phyloP scores from a whole-genome alignment of 2,797 vertebrate genomes.

The Leptoclinus maculatus region DNA sequence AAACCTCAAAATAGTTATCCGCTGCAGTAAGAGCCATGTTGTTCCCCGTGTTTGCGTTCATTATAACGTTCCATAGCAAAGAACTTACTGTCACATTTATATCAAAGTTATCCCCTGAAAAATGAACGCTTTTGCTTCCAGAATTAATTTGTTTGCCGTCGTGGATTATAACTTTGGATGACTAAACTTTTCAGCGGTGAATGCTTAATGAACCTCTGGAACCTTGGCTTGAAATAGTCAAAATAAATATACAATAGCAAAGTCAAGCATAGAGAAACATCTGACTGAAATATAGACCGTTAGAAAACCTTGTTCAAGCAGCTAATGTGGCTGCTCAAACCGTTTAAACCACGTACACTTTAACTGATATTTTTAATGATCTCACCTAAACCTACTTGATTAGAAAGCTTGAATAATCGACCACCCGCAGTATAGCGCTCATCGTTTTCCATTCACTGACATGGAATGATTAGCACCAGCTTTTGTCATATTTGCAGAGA shows the following conservation, averaged over 20 bases:
- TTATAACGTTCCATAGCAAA: conserved; percentile 59
- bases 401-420: neutral
- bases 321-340: neutral
- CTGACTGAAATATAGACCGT: neutral
- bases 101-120: conserved; percentile 43
- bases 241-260: neutral
- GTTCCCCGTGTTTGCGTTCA: conserved; percentile 47
- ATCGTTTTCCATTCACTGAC: neutral
- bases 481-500: neutral
- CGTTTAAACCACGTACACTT: neutral
- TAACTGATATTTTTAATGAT: too few relatives aligned
- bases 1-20: conserved; percentile 40
- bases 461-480: neutral
- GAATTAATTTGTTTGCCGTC: conserved; percentile 31
- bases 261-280: neutral
- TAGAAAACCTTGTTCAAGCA: neutral
- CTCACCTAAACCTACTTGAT: too few relatives aligned
- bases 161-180: conserved; percentile 49
- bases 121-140: conserved; percentile 36
- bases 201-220: conserved; percentile 27
- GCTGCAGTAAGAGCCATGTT: conserved; percentile 29
- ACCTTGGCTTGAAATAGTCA: neutral
- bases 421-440: neutral
- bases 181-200: conserved; percentile 25
- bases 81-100: conserved; percentile 33